These are phyloP conservation scores for Torymus tubicola DNA, from an alignment of 2,888 invertebrate genomes.

Conservation along the genomic window DNA sequence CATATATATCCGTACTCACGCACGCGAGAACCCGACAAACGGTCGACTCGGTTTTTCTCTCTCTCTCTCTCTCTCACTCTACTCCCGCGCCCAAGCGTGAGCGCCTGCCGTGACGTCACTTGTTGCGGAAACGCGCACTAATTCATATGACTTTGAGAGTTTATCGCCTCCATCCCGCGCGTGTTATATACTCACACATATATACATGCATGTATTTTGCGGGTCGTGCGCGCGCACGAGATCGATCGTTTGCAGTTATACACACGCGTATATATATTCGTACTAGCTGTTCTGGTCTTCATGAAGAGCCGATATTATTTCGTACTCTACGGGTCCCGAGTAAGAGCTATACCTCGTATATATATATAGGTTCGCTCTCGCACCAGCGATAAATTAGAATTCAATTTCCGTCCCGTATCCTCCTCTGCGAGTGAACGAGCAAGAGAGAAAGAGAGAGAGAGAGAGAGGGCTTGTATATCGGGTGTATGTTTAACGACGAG, in stretches of 20 bases:
- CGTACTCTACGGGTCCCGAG: neutral
- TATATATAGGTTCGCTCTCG: neutral
- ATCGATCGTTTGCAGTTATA: constrained; percentile 5
- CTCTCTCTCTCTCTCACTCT: neutral
- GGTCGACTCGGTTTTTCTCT: neutral
- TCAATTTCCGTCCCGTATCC: constrained; percentile 53
- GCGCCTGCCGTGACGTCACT: constrained; percentile 68
- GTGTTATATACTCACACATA: neutral
- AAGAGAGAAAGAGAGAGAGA: neutral
- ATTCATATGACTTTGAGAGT: constrained; percentile 63
- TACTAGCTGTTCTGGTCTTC: too few species aligned
- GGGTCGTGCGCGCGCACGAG: constrained; percentile 3
- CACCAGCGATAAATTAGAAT: constrained; percentile 53
- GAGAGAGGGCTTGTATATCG: neutral
- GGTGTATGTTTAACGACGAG: constrained; percentile 35
- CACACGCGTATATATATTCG: neutral
- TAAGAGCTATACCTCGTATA: constrained; percentile 3
- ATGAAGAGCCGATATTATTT: too few species aligned
- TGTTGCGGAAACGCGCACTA: constrained; percentile 71
- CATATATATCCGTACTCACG: too few species aligned
- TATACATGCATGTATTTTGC: neutral
- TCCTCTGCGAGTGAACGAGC: neutral
- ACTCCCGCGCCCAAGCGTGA: constrained; percentile 48
- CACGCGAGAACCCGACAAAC: constrained; percentile 13
- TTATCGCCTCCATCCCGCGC: too few species aligned